These are phyloP conservation scores for Pycnonotus jocosus DNA, from an alignment of 2,113 vertebrate genomes.

Conservation along the genomic window DNA sequence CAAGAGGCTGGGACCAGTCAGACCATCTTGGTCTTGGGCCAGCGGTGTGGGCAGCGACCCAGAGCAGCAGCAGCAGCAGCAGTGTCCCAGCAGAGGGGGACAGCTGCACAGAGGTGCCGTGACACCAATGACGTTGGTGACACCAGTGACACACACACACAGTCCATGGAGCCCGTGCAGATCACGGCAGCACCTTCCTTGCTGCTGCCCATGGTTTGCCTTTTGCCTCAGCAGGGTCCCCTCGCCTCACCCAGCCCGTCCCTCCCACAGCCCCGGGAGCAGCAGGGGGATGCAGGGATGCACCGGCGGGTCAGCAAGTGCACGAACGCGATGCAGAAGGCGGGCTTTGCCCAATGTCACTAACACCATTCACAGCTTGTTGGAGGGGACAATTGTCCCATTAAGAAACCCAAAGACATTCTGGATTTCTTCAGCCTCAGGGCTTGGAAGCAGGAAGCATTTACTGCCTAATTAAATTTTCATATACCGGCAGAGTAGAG, in stretches of 20 bases:
- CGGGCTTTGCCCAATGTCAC: neutral
- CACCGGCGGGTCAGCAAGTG: neutral
- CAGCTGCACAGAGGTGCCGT: neutral
- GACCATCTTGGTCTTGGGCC: neutral
- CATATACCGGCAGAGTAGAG: slow-evolving; percentile 19
- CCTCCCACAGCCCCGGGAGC: neutral
- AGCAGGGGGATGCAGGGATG: neutral
- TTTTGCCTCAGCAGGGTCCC: neutral
- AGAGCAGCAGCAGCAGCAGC: neutral
- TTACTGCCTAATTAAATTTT: slow-evolving; percentile 56
- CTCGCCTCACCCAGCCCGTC: neutral
- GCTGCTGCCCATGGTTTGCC: rapidly evolving
- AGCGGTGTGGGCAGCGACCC: neutral
- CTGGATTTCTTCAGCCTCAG: slow-evolving; percentile 25
- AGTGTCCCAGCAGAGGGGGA: neutral
- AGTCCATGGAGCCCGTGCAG: rapidly evolving
- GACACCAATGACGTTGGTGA: neutral
- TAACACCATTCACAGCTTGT: neutral
- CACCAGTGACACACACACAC: no score
- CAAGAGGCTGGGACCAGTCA: neutral
- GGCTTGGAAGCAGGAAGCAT: slow-evolving; percentile 31
- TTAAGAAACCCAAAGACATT: slow-evolving; percentile 39
- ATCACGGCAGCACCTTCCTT: rapidly evolving
- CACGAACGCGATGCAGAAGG: neutral
- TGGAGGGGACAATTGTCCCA: slow-evolving; percentile 20